Percentiles rank a stretch among this genome's conserved stretches.
Conservation (phyloP, 2,888 invertebrate species). For the Ectropis crepuscularia region DNA sequence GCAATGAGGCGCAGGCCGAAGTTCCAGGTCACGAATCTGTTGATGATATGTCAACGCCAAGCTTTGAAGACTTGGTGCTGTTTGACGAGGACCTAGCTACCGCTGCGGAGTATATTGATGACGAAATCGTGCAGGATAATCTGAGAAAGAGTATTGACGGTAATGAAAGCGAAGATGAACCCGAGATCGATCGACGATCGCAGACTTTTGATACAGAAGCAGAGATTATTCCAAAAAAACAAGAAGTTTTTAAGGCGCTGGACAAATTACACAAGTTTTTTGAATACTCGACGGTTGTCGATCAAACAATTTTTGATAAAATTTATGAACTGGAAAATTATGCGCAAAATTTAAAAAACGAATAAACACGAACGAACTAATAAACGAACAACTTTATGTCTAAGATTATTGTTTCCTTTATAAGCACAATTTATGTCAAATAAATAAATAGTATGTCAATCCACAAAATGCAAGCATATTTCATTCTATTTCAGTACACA, state of each 20-base stretch:
- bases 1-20: conserved; percentile 37
- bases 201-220: conserved; percentile 37
- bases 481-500: no score
- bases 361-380: conserved; percentile 35
- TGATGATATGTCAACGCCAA: conserved; percentile 35
- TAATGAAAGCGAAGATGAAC: conserved; percentile 44
- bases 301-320: conserved; percentile 40
- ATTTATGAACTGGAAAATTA: conserved; percentile 34
- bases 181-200: conserved; percentile 6
- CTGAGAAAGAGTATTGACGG: conserved; percentile 22
- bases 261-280: conserved; percentile 35
- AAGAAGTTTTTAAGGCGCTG: conserved; percentile 40
- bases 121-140: conserved; percentile 35
- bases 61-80: conserved; percentile 17
- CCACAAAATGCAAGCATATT: no score
- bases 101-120: conserved; percentile 40
- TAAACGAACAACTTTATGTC: no score
- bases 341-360: conserved; percentile 36
- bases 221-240: conserved; percentile 35
- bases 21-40: conserved; percentile 13
- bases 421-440: no score
- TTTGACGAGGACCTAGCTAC: conserved; percentile 16
- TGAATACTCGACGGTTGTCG: conserved; percentile 39
- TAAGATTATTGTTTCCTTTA: no score
- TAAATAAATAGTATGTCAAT: no score